phyloP scores from a whole-genome alignment of 2,113 vertebrate species.

The Ceuthmochares aereus region DNA sequence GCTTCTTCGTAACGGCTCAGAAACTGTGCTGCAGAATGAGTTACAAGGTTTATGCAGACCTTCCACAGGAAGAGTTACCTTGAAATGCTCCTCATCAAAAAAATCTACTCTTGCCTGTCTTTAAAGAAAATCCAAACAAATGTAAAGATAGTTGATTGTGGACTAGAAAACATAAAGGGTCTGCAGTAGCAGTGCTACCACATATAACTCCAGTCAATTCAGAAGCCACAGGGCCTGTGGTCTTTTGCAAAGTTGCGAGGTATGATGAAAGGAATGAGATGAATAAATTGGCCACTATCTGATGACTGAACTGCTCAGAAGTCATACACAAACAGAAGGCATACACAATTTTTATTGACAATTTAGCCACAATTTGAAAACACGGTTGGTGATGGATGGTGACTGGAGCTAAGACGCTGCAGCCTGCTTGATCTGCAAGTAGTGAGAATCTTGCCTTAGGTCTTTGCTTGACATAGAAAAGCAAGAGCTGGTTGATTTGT shows the following conservation, averaged over 20 bases:
- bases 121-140: slow-evolving; percentile 35
- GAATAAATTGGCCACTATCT: slow-evolving; percentile 47
- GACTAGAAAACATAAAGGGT: not conserved
- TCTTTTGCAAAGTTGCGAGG: slow-evolving; percentile 7
- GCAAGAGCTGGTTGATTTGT: slow-evolving; percentile 48
- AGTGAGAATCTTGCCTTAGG: slow-evolving; percentile 63
- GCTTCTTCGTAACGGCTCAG: not conserved
- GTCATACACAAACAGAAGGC: slow-evolving; percentile 37
- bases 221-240: not conserved
- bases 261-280: slow-evolving; percentile 18
- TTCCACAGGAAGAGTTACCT: not conserved
- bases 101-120: not conserved
- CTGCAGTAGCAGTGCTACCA: slow-evolving; percentile 23
- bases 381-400: slow-evolving; percentile 46
- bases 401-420: slow-evolving; percentile 11
- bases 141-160: not conserved
- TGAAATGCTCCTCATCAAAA: not conserved
- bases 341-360: slow-evolving; percentile 50
- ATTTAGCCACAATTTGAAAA: slow-evolving; percentile 43
- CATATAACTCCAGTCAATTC: slow-evolving; percentile 12
- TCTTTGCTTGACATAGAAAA: slow-evolving; percentile 46
- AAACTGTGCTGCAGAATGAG: not conserved
- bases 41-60: not conserved
- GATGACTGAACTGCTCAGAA: slow-evolving; percentile 55
- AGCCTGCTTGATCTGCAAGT: slow-evolving; percentile 23